Percentiles rank a stretch among this genome's conserved stretches.
These are phyloP conservation scores for Ostrea denselamellosa DNA, from an alignment of 1,140 invertebrate species.

Conservation along the genomic window DNA sequence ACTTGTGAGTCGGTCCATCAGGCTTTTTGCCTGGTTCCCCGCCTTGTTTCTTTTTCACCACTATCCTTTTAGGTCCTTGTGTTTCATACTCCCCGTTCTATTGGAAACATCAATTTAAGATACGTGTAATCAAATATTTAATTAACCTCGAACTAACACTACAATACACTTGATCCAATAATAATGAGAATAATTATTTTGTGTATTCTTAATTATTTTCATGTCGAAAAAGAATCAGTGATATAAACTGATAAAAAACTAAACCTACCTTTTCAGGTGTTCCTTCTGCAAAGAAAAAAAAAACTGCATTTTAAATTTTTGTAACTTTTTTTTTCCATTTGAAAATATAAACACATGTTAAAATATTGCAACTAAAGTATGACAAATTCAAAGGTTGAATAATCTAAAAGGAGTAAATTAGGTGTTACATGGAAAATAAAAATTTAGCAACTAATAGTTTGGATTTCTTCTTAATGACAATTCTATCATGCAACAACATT, in stretches of 20 bases:
- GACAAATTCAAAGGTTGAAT: not conserved
- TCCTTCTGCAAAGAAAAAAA: conserved; percentile 26
- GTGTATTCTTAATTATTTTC: too few relatives aligned
- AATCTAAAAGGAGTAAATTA: not conserved
- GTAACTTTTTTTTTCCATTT: too few relatives aligned
- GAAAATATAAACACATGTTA: not conserved
- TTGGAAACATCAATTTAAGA: conserved; percentile 18
- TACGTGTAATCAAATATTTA: too few relatives aligned
- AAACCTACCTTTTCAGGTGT: conserved; percentile 28
- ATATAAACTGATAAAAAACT: not conserved
- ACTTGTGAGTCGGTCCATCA: conserved; percentile 65
- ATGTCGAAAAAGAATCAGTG: too few relatives aligned
- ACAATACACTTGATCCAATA: too few relatives aligned
- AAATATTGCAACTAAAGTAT: not conserved
- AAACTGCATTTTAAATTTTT: not conserved
- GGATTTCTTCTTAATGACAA: not conserved
- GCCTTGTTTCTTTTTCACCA: conserved; percentile 58
- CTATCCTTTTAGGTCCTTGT: conserved; percentile 58
- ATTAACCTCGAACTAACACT: not conserved
- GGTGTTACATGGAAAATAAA: not conserved
- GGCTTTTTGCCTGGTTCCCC: conserved; percentile 55
- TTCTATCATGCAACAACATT: conserved; percentile 26
- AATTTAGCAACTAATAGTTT: not conserved
- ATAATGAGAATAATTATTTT: too few relatives aligned
- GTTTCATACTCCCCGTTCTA: conserved; percentile 57